Percentiles rank a stretch among this genome's conserved stretches.
phyloP scores from a whole-genome alignment of 1,140 invertebrate species.

The Centruroides sculpturatus region DNA sequence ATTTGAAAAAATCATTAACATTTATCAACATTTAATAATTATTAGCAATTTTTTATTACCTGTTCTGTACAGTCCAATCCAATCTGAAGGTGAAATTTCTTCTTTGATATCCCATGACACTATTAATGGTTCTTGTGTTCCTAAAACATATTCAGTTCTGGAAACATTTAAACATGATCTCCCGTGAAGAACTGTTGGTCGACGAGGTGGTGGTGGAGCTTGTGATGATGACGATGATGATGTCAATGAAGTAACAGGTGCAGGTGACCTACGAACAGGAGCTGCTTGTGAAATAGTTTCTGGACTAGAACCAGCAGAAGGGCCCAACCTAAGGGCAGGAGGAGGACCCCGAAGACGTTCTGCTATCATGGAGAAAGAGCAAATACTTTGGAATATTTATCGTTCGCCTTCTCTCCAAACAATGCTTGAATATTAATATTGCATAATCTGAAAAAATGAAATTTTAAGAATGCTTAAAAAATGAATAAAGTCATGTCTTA shows the following conservation, averaged over 20 bases:
- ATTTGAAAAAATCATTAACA: no score
- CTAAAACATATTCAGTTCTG: conserved; percentile 14
- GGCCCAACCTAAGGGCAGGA: conserved; percentile 7
- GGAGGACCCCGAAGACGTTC: conserved; percentile 7
- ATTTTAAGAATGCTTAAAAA: no score
- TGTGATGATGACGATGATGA: neutral
- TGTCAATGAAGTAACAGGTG: neutral
- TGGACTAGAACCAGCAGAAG: neutral
- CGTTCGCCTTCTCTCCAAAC: neutral
- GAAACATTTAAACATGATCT: conserved; percentile 15
- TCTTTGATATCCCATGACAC: conserved; percentile 31
- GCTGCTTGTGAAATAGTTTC: neutral
- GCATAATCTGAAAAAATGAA: no score
- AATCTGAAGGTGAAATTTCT: conserved; percentile 27
- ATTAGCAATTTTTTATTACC: conserved; percentile 18
- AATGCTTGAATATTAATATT: no score
- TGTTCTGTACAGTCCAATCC: conserved; percentile 30
- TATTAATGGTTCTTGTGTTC: conserved; percentile 17
- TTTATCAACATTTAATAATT: no score
- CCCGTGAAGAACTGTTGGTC: neutral
- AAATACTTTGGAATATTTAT: neutral
- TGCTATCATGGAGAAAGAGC: conserved; percentile 9
- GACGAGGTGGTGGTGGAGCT: neutral
- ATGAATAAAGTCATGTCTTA: no score
- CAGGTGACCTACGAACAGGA: neutral